Base-by-base conservation (phyloP, 64 coral and sea anemone genomes). In the Dendronephthya gigantea region DNA sequence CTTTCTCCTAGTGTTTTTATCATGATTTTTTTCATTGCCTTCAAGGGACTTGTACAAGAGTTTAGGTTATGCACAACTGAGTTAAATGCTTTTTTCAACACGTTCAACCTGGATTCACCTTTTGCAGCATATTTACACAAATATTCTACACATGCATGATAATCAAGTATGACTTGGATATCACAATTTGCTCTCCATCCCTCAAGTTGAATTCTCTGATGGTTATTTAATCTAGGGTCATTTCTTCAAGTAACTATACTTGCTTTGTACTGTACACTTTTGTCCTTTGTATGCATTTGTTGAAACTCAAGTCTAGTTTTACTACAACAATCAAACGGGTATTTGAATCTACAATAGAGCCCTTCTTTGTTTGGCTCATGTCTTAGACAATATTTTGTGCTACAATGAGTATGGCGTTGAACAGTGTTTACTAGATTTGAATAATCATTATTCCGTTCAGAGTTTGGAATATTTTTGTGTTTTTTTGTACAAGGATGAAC, bases 51-150 rank as follows among this genome's bases (percentile, higher is more conserved):
- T n/a, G n/a, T n/a, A n/a, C n/a, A n/a, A n/a, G n/a, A n/a, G n/a
- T n/a, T n/a, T n/a, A n/a, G n/a, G n/a, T n/a, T n/a, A n/a, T n/a
- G n/a, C n/a, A 66, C 58, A 66, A 66, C 29, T 66, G 58, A 66
- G 22, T 66, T 66, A 17, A 66, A 66, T 66, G 58, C 14, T 8
- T 66, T 66, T 30, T 66, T 66, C 22, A 66, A 66, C 58, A 66
- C 22, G 58, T 66, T 66, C 3, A 17, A 66, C 29, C 14, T 66
- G 22, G 58, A 17, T 30, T 66, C 58, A n/a, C 58, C 58, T 66
- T 66, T 66, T 66, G 58, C 58, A 66, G 58, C 58, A 66, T 66
- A 66, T 30, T 66, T 66, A 66, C 58, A 66, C 58, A 66, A 66
- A 66, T 66, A 66, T 17, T 66, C 58, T 66, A 66, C 22, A 14